These are phyloP conservation scores for Oreochromis tanganicae DNA, from an alignment of 2,113 vertebrate genomes.

Conservation along the genomic window DNA sequence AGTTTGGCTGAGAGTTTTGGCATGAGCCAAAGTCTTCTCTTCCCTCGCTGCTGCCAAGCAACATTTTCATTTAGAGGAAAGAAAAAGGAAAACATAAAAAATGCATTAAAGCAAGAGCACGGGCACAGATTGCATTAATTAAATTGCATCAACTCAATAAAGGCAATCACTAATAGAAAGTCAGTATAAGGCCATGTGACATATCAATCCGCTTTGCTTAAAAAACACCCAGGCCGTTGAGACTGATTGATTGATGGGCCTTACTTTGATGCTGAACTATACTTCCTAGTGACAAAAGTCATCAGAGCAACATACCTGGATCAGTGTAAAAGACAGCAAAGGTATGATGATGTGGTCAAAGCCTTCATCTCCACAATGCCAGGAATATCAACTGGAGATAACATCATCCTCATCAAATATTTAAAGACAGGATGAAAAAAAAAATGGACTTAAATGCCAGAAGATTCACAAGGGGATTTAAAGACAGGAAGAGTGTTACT, in stretches of 20 bases:
- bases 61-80: not conserved
- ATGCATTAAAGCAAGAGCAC: not conserved
- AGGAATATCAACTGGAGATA: constrained; percentile 45
- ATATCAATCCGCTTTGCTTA: not conserved
- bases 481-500: constrained; percentile 41
- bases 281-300: not conserved
- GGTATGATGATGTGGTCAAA: constrained; percentile 23
- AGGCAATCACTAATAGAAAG: not conserved
- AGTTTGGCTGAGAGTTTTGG: not conserved
- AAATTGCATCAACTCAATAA: not conserved
- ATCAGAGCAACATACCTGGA: not conserved
- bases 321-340: not conserved
- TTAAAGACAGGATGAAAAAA: constrained; percentile 41
- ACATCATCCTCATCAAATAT: constrained; percentile 64
- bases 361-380: constrained; percentile 2
- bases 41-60: not conserved
- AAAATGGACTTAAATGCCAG: constrained; percentile 58
- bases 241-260: not conserved
- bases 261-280: not conserved
- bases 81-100: not conserved
- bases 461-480: constrained; percentile 43
- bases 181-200: not conserved
- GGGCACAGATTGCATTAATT: not conserved
- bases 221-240: not conserved
- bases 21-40: not conserved